Evolutionary conservation across 2,888 invertebrate genomes (phyloP).

Genomic region (Leptopterna dolabrata): DNA sequence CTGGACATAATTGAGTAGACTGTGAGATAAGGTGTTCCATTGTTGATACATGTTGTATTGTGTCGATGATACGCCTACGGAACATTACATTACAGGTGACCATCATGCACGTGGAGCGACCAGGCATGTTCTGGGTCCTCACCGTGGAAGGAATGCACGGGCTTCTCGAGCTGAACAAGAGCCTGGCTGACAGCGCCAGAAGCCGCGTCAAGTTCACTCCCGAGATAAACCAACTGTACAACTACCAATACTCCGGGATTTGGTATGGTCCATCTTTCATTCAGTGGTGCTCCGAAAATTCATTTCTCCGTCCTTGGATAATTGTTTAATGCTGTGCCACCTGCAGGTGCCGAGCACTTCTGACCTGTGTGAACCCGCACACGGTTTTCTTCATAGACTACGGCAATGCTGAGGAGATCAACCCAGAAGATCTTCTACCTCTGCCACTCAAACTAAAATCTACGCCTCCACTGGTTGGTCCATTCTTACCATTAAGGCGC

Average conservation of each 20-base stretch:
- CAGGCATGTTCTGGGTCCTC: neutral
- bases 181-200: neutral
- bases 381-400: slow-evolving; percentile 55
- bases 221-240: neutral
- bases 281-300: too few species aligned
- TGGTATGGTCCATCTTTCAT: neutral
- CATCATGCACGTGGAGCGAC: slow-evolving; percentile 10
- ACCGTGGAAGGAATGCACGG: neutral
- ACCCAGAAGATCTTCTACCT: slow-evolving; percentile 46
- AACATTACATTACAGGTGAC: neutral
- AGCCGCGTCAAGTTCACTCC: neutral
- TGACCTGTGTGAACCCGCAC: neutral
- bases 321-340: neutral
- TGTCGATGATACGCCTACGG: too few species aligned
- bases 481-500: neutral
- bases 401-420: slow-evolving; percentile 48
- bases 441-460: slow-evolving; percentile 28
- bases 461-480: neutral
- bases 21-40: too few species aligned
- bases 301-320: too few species aligned
- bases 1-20: too few species aligned
- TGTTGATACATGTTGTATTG: too few species aligned
- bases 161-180: slow-evolving; percentile 13
- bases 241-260: neutral
- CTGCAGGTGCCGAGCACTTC: slow-evolving; percentile 10